A percentile compares a stretch with the other conserved stretches of the same genome.
Evolutionary conservation across 2,888 invertebrate species (phyloP).

Genomic region (Spisula solida): DNA sequence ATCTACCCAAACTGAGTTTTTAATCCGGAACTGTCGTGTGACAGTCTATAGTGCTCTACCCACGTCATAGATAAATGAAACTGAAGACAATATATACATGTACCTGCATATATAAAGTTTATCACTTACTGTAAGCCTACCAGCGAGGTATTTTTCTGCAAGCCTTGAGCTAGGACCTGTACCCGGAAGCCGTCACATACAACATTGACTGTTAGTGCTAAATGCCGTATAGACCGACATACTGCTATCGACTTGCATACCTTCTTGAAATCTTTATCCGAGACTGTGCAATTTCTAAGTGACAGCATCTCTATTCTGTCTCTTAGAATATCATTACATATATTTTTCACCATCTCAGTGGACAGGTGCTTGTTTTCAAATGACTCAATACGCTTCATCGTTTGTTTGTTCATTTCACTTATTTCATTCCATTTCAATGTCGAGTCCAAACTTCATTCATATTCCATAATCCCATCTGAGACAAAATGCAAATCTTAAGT

Average conservation of each 20-base stretch:
- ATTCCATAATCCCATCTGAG: background rate
- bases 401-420: background rate
- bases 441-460: background rate
- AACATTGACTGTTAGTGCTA: conserved; percentile 81
- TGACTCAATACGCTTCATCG: conserved; percentile 19
- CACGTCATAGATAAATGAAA: too few relatives aligned
- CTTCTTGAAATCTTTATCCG: conserved; percentile 77
- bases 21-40: too few relatives aligned
- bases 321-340: conserved; percentile 76
- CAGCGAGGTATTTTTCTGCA: conserved; percentile 80
- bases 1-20: too few relatives aligned
- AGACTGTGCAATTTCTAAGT: conserved; percentile 79
- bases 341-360: conserved; percentile 67
- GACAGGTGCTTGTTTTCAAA: conserved; percentile 32
- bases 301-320: conserved; percentile 78
- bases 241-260: conserved; percentile 76
- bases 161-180: conserved; percentile 76
- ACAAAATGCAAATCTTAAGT: too few relatives aligned
- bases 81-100: too few relatives aligned
- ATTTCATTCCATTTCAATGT: background rate
- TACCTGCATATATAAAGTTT: too few relatives aligned
- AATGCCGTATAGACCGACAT: conserved; percentile 77
- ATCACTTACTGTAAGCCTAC: conserved; percentile 82
- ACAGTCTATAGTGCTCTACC: too few relatives aligned
- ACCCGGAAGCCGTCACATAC: conserved; percentile 74